These are phyloP conservation scores for Pelodytes ibericus DNA, from an alignment of 2,797 vertebrate species.

Conservation along the genomic window DNA sequence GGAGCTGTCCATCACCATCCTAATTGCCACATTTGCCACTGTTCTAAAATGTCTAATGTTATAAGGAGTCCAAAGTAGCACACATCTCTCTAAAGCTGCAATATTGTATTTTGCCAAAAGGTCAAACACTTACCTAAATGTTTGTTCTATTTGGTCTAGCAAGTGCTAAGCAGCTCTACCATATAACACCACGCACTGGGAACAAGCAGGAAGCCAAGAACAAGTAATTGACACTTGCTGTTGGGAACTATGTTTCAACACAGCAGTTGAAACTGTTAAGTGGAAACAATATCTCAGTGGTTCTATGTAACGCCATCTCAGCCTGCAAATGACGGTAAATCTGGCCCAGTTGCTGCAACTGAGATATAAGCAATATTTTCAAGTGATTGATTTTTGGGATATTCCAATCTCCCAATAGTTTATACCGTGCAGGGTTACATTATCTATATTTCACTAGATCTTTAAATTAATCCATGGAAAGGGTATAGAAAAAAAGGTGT, in stretches of 20 bases:
- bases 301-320: constrained; percentile 10
- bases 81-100: neutral
- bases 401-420: too few relatives aligned
- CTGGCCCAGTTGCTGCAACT: neutral
- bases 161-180: constrained; percentile 11
- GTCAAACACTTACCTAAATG: neutral
- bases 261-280: constrained; percentile 27
- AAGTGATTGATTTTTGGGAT: neutral
- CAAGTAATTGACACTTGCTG: constrained; percentile 47
- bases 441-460: too few relatives aligned
- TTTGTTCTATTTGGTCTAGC: constrained; percentile 6
- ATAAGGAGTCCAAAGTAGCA: too few relatives aligned
- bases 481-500: too few relatives aligned
- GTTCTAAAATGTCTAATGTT: too few relatives aligned
- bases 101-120: neutral
- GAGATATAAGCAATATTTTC: neutral
- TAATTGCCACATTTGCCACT: too few relatives aligned
- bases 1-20: too few relatives aligned
- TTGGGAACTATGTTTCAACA: constrained; percentile 17
- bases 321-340: constrained; percentile 28
- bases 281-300: constrained; percentile 25
- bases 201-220: constrained; percentile 20
- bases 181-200: constrained; percentile 4
- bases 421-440: too few relatives aligned
- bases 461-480: too few relatives aligned